Evolutionary conservation across 2,888 invertebrate species (phyloP).

Genomic region (Lycocerus yunnanus): DNA sequence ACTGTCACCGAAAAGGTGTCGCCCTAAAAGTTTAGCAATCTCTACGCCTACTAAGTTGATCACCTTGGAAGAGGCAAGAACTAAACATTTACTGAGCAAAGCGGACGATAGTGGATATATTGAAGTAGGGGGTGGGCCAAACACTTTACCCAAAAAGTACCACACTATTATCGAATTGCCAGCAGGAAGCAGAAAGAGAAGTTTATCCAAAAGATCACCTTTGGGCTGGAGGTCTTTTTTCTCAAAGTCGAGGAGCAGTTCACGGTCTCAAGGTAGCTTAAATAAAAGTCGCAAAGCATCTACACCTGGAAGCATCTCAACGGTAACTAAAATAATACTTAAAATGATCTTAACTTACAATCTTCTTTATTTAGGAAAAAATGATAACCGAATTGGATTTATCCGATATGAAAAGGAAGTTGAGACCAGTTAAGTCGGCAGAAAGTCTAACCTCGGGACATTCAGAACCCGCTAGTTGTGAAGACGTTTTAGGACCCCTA

Average conservation of each 20-base stretch:
- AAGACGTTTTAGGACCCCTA: constrained; percentile 55
- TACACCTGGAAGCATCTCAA: constrained; percentile 54
- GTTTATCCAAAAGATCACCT: constrained; percentile 69
- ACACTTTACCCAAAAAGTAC: constrained; percentile 77
- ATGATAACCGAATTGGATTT: constrained; percentile 53
- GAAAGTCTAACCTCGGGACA: constrained; percentile 65
- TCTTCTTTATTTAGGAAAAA: constrained; percentile 47
- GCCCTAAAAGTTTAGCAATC: constrained; percentile 91
- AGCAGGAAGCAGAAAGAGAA: constrained; percentile 60
- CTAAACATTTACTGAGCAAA: constrained; percentile 63
- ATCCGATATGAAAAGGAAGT: constrained; percentile 55
- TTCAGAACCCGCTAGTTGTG: constrained; percentile 49
- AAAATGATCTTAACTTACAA: background rate
- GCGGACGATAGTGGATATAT: constrained; percentile 68
- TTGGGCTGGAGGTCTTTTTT: constrained; percentile 83
- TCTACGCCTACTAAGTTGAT: constrained; percentile 89
- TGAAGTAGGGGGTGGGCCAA: constrained; percentile 77
- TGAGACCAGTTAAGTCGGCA: constrained; percentile 72
- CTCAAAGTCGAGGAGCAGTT: constrained; percentile 58
- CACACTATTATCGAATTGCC: constrained; percentile 94
- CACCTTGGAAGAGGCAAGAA: constrained; percentile 85
- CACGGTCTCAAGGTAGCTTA: constrained; percentile 49
- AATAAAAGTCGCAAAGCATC: constrained; percentile 58
- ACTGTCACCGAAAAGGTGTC: constrained; percentile 56
- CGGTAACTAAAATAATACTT: constrained; percentile 44